Evolutionary conservation across 2,888 invertebrate species (phyloP).

Genomic region (Drosophila nr. perissopoda): DNA sequence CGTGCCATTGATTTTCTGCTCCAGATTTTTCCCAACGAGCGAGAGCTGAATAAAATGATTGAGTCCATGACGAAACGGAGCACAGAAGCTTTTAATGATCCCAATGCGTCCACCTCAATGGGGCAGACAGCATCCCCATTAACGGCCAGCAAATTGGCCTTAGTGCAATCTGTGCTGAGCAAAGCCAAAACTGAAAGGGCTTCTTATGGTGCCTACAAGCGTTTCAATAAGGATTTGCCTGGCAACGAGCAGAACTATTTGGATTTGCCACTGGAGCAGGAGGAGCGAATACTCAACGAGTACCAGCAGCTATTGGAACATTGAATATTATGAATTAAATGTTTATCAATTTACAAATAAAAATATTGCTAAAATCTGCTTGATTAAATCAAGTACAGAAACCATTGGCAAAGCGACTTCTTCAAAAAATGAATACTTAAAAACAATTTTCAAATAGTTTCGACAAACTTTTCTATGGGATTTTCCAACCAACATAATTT

Average conservation of each 20-base stretch:
- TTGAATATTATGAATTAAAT: slow-evolving; percentile 26
- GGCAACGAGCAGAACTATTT: slow-evolving; percentile 90
- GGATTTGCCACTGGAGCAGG: slow-evolving; percentile 89
- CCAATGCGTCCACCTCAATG: slow-evolving; percentile 39
- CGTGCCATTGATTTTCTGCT: slow-evolving; percentile 88
- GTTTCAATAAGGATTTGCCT: slow-evolving; percentile 87
- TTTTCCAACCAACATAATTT: neutral
- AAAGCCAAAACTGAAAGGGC: slow-evolving; percentile 75
- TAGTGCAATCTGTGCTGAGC: slow-evolving; percentile 56
- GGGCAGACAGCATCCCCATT: neutral
- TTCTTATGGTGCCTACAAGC: slow-evolving; percentile 86
- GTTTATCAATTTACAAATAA: neutral
- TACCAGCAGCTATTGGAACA: slow-evolving; percentile 87
- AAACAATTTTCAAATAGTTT: neutral
- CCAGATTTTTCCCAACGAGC: slow-evolving; percentile 77
- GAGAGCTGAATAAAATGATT: slow-evolving; percentile 74
- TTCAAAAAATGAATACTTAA: neutral
- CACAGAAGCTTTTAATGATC: slow-evolving; percentile 79
- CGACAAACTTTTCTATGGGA: neutral
- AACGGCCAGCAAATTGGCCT: slow-evolving; percentile 52
- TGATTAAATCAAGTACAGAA: neutral
- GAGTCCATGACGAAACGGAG: slow-evolving; percentile 71
- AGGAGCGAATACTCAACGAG: slow-evolving; percentile 89
- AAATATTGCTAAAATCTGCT: neutral
- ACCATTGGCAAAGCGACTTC: neutral